A percentile compares a stretch with the other conserved stretches of the same genome.
Evolutionary conservation across 2,113 vertebrate species (phyloP).

Genomic region (Bettongia penicillata): DNA sequence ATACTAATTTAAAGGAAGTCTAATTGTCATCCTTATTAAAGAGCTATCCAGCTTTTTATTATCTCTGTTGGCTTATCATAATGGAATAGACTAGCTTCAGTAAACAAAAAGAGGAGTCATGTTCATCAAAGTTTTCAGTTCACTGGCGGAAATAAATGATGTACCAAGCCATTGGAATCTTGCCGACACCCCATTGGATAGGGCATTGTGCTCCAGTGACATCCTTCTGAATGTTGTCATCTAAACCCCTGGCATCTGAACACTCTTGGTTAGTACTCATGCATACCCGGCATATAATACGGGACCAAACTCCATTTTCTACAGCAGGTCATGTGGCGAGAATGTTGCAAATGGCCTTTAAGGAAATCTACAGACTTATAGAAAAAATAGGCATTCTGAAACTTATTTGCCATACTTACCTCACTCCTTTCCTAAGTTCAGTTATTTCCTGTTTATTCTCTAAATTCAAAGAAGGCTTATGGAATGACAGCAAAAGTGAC

Average conservation of each 20-base stretch:
- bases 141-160: not conserved
- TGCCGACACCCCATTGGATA: not conserved
- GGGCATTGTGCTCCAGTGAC: not conserved
- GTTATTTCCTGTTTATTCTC: not conserved
- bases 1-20: slow-evolving; percentile 5
- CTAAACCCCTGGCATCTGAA: not conserved
- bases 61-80: slow-evolving; percentile 31
- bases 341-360: not conserved
- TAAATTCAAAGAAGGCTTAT: not conserved
- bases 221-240: not conserved
- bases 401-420: not conserved
- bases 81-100: not conserved
- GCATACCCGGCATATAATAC: not conserved
- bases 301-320: not conserved
- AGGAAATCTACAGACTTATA: not conserved
- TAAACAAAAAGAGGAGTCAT: not conserved
- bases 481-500: not conserved
- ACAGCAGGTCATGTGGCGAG: not conserved
- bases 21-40: slow-evolving; percentile 50
- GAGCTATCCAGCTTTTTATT: not conserved
- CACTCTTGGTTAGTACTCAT: not conserved
- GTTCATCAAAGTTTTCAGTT: not conserved
- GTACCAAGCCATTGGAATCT: not conserved
- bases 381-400: not conserved
- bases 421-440: not conserved